These are phyloP conservation scores for Danionella cerebrum DNA, from an alignment of 2,113 vertebrate genomes.

Conservation along the genomic window DNA sequence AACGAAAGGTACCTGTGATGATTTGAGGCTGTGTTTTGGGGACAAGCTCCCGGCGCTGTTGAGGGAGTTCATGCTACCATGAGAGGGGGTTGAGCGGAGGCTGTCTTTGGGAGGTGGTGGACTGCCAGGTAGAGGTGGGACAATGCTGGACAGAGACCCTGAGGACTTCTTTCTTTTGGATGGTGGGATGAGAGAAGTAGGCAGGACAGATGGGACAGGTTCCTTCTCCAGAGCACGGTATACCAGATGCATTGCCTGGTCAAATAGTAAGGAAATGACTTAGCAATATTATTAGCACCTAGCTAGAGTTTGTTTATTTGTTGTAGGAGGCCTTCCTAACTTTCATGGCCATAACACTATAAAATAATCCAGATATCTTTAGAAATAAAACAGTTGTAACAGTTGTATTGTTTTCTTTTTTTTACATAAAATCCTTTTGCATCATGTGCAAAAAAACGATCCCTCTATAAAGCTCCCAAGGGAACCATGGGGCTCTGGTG, in stretches of 20 bases:
- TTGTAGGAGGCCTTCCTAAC: too few relatives aligned
- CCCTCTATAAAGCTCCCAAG: too few relatives aligned
- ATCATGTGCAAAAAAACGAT: too few relatives aligned
- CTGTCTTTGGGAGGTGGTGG: constrained; percentile 86
- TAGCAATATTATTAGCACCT: too few relatives aligned
- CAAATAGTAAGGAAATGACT: neutral
- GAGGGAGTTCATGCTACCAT: constrained; percentile 85
- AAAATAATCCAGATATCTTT: too few relatives aligned
- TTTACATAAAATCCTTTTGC: too few relatives aligned
- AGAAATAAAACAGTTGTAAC: too few relatives aligned
- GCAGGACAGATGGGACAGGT: constrained; percentile 82
- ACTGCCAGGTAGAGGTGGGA: constrained; percentile 81
- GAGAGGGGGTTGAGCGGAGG: constrained; percentile 88
- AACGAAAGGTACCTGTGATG: constrained; percentile 76
- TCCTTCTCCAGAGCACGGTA: constrained; percentile 97
- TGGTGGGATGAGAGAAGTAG: constrained; percentile 80
- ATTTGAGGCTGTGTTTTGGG: constrained; percentile 85
- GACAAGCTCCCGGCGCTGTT: constrained; percentile 88
- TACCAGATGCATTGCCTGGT: constrained; percentile 95
- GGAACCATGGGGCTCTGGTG: too few relatives aligned
- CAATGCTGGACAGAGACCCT: constrained; percentile 65
- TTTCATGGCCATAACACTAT: too few relatives aligned
- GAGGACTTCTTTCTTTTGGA: constrained; percentile 86
- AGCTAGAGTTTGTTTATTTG: too few relatives aligned
- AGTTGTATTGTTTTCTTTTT: too few relatives aligned